A percentile compares a stretch with the other conserved stretches of the same genome.
Evolutionary conservation across 2,797 vertebrate species (phyloP).

Genomic region (Rhinophrynus dorsalis): DNA sequence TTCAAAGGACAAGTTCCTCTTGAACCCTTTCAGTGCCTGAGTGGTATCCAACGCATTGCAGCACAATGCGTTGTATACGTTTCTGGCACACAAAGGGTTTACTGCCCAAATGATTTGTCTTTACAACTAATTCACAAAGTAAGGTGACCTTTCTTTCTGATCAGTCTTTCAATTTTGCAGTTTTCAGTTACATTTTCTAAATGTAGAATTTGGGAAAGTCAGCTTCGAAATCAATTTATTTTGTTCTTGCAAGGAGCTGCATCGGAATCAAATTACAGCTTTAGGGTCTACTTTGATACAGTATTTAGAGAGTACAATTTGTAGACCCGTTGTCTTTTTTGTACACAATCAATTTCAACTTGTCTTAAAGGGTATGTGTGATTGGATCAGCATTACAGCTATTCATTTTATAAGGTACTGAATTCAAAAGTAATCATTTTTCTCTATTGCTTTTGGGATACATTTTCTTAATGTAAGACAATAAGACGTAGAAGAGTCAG

Average conservation of each 20-base stretch:
- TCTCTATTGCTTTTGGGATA: constrained; percentile 35
- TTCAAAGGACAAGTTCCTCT: too few species aligned
- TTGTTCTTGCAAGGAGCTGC: constrained; percentile 11
- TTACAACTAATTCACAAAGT: too few species aligned
- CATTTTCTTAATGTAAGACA: constrained; percentile 31
- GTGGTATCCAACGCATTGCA: too few species aligned
- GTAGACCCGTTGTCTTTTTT: neutral
- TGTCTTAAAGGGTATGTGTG: constrained; percentile 35
- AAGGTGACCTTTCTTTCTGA: too few species aligned
- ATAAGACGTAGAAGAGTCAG: constrained; percentile 1
- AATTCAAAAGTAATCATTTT: constrained; percentile 38
- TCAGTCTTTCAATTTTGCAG: constrained; percentile 3
- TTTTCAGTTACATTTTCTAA: neutral
- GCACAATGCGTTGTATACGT: too few species aligned
- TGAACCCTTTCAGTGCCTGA: too few species aligned
- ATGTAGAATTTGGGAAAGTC: constrained; percentile 25
- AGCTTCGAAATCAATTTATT: constrained; percentile 43
- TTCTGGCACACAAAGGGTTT: too few species aligned
- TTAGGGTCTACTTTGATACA: neutral
- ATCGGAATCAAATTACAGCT: constrained; percentile 3
- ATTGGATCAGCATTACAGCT: constrained; percentile 36
- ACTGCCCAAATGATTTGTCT: too few species aligned
- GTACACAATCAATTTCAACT: constrained; percentile 30
- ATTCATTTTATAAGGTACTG: constrained; percentile 37
- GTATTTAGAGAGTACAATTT: neutral